phyloP scores from a whole-genome alignment of 2,113 vertebrate species.

The Calyptomena viridis region DNA sequence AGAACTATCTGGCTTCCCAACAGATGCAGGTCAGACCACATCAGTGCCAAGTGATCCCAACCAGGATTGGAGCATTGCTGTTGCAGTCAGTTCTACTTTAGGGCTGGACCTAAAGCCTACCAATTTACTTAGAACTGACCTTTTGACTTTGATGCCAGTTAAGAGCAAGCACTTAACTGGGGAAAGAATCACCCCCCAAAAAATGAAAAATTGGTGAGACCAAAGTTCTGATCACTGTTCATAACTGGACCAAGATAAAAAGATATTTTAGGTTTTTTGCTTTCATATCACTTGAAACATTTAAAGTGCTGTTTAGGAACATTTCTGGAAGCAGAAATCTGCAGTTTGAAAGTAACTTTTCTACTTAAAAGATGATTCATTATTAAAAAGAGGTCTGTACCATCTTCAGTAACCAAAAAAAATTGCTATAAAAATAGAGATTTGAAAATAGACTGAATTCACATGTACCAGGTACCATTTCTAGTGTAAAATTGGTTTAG shows the following conservation, averaged over 20 bases:
- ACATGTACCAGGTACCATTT: constrained; percentile 62
- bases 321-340: constrained; percentile 35
- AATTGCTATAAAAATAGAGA: constrained; percentile 70
- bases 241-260: background rate
- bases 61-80: background rate
- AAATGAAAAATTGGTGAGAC: background rate
- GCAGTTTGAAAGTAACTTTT: constrained; percentile 3
- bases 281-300: background rate
- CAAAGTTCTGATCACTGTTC: background rate
- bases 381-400: constrained; percentile 64
- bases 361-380: constrained; percentile 33
- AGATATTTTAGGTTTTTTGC: background rate
- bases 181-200: background rate
- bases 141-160: background rate
- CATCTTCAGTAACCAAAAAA: constrained; percentile 50
- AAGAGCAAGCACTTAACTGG: background rate
- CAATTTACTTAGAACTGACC: background rate
- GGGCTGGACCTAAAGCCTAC: background rate
- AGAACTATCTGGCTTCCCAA: background rate
- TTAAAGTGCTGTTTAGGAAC: constrained; percentile 47
- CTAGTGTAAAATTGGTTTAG: constrained; percentile 62
- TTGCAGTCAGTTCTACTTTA: background rate
- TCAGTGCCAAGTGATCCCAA: background rate
- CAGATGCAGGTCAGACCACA: background rate
- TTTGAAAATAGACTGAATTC: constrained; percentile 73